Conservation (phyloP, 35 echinoderm and acorn worm species). For the Stichopus chloronotus region DNA sequence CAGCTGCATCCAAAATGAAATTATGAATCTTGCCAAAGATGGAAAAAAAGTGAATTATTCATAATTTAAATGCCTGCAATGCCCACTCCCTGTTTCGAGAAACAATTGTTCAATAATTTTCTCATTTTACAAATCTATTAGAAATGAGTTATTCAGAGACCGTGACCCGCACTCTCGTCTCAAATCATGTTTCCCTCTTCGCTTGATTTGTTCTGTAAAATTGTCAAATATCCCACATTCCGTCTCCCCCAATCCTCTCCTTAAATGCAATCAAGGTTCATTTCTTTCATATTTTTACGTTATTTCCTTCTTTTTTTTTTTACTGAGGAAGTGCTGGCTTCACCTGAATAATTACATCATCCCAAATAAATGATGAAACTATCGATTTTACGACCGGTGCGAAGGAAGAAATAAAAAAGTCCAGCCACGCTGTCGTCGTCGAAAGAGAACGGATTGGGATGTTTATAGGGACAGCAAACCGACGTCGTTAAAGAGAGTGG, state of each 20-base stretch:
- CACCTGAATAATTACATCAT: slow-evolving; percentile 22
- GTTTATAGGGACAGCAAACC: not conserved
- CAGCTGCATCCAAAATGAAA: too few relatives aligned
- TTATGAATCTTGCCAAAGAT: too few relatives aligned
- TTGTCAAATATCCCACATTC: not conserved
- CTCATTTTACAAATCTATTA: too few relatives aligned
- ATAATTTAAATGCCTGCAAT: too few relatives aligned
- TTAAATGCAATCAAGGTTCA: not conserved
- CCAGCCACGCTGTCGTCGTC: not conserved
- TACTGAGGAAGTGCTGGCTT: not conserved
- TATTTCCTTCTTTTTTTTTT: not conserved
- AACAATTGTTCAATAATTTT: too few relatives aligned
- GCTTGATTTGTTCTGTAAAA: not conserved
- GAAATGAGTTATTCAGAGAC: too few relatives aligned
- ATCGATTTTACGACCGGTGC: slow-evolving; percentile 16
- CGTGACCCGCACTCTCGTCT: not conserved
- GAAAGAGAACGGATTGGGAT: not conserved
- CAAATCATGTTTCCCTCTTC: not conserved
- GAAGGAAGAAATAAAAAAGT: not conserved
- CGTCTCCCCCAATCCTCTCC: not conserved
- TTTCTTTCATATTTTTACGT: not conserved
- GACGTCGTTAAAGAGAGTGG: not conserved
- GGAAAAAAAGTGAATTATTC: too few relatives aligned
- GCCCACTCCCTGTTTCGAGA: too few relatives aligned
- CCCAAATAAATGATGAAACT: slow-evolving; percentile 15